Conservation (phyloP, 1,140 invertebrate species). For the Drosophila nigrodunni region DNA sequence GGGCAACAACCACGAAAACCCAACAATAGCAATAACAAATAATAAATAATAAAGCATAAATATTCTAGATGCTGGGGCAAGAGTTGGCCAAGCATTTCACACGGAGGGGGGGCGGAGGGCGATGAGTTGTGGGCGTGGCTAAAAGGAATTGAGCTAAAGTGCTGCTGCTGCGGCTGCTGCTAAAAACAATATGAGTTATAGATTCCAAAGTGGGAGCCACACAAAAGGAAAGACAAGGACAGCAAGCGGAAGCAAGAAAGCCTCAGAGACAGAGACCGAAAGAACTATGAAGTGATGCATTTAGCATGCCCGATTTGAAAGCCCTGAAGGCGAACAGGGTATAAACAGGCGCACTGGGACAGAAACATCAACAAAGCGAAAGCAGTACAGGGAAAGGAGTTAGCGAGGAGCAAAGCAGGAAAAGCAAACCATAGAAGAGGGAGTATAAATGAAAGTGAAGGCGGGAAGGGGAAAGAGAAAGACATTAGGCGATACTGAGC, state of each 20-base stretch:
- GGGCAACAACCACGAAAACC: conserved; percentile 13
- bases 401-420: no score
- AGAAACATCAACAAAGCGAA: background rate
- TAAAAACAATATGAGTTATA: background rate
- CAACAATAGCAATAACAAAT: background rate
- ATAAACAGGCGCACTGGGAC: conserved; percentile 1
- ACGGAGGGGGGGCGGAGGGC: background rate
- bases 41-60: background rate
- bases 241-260: background rate
- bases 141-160: background rate
- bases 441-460: background rate
- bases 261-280: background rate
- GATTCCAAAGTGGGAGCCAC: background rate
- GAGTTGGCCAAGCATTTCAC: no score
- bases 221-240: background rate
- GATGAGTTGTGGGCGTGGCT: background rate
- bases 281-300: background rate
- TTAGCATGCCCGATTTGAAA: background rate
- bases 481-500: background rate
- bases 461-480: background rate
- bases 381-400: background rate
- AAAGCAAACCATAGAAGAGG: no score
- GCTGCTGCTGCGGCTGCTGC: background rate
- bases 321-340: background rate
- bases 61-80: conserved; percentile 11